Conservation (phyloP, 2,113 vertebrate species). For the Spheniscus mendiculus region DNA sequence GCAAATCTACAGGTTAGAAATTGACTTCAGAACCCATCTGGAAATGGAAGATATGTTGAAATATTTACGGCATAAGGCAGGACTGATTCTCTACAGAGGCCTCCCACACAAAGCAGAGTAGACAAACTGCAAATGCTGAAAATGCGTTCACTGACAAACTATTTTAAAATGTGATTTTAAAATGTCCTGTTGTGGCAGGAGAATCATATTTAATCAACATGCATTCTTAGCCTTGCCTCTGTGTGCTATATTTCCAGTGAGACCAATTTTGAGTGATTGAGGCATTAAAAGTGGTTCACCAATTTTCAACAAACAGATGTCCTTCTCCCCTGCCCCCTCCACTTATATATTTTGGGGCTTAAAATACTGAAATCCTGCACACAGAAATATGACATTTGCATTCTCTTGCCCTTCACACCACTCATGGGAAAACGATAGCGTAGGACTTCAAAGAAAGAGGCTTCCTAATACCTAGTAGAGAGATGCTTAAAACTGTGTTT, state of each 20-base stretch:
- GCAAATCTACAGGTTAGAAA: background rate
- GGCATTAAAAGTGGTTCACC: background rate
- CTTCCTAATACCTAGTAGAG: background rate
- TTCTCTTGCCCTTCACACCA: background rate
- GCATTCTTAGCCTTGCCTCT: background rate
- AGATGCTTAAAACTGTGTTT: constrained; percentile 42
- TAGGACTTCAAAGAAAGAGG: background rate
- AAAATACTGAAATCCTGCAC: background rate
- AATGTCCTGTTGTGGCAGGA: background rate
- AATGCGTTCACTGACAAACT: background rate
- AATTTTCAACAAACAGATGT: background rate
- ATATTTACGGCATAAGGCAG: background rate
- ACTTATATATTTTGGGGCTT: background rate
- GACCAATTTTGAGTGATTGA: background rate
- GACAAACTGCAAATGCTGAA: background rate
- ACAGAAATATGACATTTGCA: background rate
- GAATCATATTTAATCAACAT: background rate
- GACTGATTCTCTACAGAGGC: background rate
- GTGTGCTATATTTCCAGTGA: background rate
- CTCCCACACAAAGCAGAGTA: background rate
- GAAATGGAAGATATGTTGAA: background rate
- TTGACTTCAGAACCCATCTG: background rate
- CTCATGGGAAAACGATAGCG: fast-evolving
- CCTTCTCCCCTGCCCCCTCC: background rate
- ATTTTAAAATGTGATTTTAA: background rate